A percentile compares a stretch with the other conserved stretches of the same genome.
phyloP scores from a whole-genome alignment of 1,140 invertebrate genomes.

The Drosophila murphyi region DNA sequence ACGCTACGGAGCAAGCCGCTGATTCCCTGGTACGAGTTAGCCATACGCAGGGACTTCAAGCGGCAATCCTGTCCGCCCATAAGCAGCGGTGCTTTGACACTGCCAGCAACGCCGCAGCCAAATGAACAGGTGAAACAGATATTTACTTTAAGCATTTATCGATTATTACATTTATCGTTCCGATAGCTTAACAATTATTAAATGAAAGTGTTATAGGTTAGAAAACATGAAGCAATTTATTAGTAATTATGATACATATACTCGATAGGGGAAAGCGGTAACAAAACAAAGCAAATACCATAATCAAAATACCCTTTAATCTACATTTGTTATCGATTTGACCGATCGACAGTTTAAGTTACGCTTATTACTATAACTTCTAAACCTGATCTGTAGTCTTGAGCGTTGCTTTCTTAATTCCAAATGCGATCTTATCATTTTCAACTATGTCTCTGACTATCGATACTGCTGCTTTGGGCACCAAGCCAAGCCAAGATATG shows the following conservation, averaged over 20 bases:
- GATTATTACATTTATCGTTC: background rate
- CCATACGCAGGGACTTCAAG: slow-evolving; percentile 88
- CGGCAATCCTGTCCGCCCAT: slow-evolving; percentile 89
- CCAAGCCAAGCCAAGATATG: background rate
- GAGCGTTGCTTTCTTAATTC: background rate
- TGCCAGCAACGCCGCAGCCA: slow-evolving; percentile 56
- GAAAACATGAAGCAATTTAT: no score
- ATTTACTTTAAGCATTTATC: slow-evolving; percentile 23
- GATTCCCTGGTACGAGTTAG: slow-evolving; percentile 94
- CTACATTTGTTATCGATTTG: no score
- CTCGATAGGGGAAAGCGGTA: no score
- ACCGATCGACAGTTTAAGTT: no score
- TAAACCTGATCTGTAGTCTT: no score
- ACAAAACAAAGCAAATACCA: no score
- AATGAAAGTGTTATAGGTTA: no score
- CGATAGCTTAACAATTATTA: no score
- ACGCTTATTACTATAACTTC: no score
- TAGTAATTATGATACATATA: no score
- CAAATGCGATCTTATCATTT: background rate
- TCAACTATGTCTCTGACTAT: slow-evolving; percentile 4
- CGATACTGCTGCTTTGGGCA: background rate
- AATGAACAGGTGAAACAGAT: slow-evolving; percentile 64
- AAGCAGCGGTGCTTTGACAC: slow-evolving; percentile 45
- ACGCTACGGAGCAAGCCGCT: slow-evolving; percentile 87
- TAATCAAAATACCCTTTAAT: no score